phyloP scores from a whole-genome alignment of 2,888 invertebrate genomes.

The Noctua janthe region DNA sequence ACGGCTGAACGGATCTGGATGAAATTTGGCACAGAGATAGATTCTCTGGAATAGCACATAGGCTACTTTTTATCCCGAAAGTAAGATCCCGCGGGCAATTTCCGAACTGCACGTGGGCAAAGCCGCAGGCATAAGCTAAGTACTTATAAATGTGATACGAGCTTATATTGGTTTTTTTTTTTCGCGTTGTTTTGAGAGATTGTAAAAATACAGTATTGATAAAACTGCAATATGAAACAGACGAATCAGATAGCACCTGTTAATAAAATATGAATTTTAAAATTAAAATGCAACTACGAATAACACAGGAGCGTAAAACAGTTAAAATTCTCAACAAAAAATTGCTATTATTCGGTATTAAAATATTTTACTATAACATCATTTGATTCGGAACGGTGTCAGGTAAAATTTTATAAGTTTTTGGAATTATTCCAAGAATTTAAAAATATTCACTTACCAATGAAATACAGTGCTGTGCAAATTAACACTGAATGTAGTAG shows the following conservation, averaged over 20 bases:
- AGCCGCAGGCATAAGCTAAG: background rate
- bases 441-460: conserved; percentile 73
- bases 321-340: conserved; percentile 18
- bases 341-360: background rate
- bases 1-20: background rate
- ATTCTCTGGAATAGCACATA: background rate
- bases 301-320: background rate
- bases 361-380: background rate
- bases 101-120: background rate
- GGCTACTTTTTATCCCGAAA: background rate
- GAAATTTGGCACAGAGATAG: background rate
- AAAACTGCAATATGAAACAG: background rate
- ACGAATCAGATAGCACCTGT: background rate
- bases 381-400: background rate
- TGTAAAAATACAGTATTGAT: background rate
- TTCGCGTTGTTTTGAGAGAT: background rate
- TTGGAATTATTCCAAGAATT: conserved; percentile 51
- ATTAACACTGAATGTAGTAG: conserved; percentile 74
- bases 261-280: background rate
- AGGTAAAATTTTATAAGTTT: conserved; percentile 46
- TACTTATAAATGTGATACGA: background rate
- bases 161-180: background rate
- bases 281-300: background rate
- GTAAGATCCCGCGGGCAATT: background rate
- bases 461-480: conserved; percentile 80